Evolutionary conservation across 2,113 vertebrate genomes (phyloP).

Genomic region (Scytalopus superciliaris): DNA sequence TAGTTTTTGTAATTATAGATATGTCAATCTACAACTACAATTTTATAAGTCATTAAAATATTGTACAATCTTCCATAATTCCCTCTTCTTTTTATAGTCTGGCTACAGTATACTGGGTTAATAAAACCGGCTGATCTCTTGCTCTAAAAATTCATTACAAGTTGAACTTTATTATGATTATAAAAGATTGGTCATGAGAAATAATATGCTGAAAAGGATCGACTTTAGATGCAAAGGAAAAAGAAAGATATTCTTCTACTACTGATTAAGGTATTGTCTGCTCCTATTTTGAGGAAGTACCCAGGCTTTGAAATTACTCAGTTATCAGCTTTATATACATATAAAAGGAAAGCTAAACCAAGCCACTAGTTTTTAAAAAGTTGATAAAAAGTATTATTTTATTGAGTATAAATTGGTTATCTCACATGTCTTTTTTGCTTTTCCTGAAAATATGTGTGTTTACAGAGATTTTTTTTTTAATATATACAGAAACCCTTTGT

Average conservation of each 20-base stretch:
- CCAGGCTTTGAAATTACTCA: background rate
- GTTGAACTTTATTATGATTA: background rate
- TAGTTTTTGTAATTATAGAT: conserved; percentile 4
- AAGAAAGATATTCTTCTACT: background rate
- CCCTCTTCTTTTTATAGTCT: background rate
- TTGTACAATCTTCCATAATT: background rate
- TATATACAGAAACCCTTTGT: background rate
- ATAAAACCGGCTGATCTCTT: background rate
- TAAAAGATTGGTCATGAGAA: background rate
- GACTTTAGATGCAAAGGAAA: background rate
- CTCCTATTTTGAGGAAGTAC: background rate
- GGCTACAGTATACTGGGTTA: background rate
- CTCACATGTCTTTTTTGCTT: background rate
- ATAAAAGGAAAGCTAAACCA: background rate
- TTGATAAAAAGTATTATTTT: background rate
- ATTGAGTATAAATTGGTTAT: background rate
- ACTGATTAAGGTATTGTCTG: background rate
- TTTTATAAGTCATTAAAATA: conserved; percentile 7
- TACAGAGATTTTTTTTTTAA: background rate
- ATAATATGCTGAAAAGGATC: background rate
- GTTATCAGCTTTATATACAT: background rate
- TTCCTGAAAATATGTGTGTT: background rate
- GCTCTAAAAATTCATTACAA: background rate
- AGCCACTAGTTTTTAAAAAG: background rate
- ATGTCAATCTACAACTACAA: background rate